Evolutionary conservation across 2,113 vertebrate species (phyloP), one percentile per base, ranked within the genome.

Genomic region (Macroglossus sobrinus): DNA sequence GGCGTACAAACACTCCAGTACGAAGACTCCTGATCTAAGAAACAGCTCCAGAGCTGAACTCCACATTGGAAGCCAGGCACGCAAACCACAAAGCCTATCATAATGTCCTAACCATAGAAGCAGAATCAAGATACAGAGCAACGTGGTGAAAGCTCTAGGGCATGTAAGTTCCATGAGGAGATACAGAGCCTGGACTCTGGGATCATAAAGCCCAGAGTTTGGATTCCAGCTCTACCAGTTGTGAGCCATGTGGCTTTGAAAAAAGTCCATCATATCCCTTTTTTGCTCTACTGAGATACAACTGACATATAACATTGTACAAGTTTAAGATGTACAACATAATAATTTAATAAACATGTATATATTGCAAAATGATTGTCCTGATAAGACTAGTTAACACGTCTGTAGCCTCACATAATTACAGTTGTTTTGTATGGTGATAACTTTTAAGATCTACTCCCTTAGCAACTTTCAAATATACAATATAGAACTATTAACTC

Each of bases 11-110:
- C 28, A 72, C 12, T n/a, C 69, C 28, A 64, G 45, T 24, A 21
- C 61, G 40, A 97, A 94, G 47, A 87, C 9, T 26, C 87, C 78
- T 72, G 78, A 85, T 71, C 45, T 87, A 87, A 91, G 82, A 82
- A 75, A 84, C 3, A 78, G 28, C 59, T 69, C 72, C n/a, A 84
- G 35, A 78, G 19, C 30, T 19, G 50, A 76, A 71, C 22, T 89
- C 66, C 81, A 75, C 69, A 55, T 22, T 79, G 22, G 59, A 90
- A 85, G 43, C 63, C 12, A 82, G 75, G 63, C 57, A 94, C 64
- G 43, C 40, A 72, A 69, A 72, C 61, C 1, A 8, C 24, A 53
- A 86, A 89, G 71, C 40, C 22, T 66, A 30, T 45, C 45, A 30
- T 30, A 40, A 57, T 2, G 19, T n/a, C 81, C 53, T 72, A 94